Evolutionary conservation across 2,888 invertebrate species (phyloP), one percentile per base, ranked within the genome.

Genomic region (Luperina nickerlii): DNA sequence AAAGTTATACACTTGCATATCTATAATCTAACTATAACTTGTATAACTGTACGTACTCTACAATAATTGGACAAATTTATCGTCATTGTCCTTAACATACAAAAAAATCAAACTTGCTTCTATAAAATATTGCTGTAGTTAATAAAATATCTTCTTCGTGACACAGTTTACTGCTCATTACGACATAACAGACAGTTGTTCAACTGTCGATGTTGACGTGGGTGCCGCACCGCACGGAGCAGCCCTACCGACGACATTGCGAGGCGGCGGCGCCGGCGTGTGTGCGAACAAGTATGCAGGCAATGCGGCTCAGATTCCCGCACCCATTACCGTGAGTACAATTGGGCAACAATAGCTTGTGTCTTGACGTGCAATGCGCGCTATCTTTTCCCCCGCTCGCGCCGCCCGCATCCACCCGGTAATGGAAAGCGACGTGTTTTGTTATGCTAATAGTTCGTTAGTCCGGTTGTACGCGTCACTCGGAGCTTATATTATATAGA

Each of bases 251-350:
- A 67, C 70, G 45, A 54, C 76, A 65, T 57, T 54, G 69, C 38
- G 63, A 9, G 66, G 66, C 74, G 68, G 75, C 65, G 65, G 68
- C 74, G 68, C 73, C 65, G 65, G 68, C 70, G 72, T 74, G 80
- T 68, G 77, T 76, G 82, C 72, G 77, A 82, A 88, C 87, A 79
- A 88, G 79, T 86, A 82, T 76, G 84, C 79, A 76, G 68, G 81
- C 84, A 69, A 76, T 81, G 88, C 81, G 65, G 78, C 81, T 86
- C 80, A 84, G 63, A 86, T 76, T 78, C 84, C 84, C 79, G 66
- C 79, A 84, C 76, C 85, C 82, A 82, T 88, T 87, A 87, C 82
- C 69, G 60, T 63, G 78, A 74, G 82, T 81, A 87, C 84, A 78
- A 87, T 88, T 81, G 74, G 80, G 80, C 67, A 67, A 88, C 84